Evolutionary conservation across 2,113 vertebrate species (phyloP), one percentile per base, ranked within the genome.

Genomic region (Nymphicus hollandicus): DNA sequence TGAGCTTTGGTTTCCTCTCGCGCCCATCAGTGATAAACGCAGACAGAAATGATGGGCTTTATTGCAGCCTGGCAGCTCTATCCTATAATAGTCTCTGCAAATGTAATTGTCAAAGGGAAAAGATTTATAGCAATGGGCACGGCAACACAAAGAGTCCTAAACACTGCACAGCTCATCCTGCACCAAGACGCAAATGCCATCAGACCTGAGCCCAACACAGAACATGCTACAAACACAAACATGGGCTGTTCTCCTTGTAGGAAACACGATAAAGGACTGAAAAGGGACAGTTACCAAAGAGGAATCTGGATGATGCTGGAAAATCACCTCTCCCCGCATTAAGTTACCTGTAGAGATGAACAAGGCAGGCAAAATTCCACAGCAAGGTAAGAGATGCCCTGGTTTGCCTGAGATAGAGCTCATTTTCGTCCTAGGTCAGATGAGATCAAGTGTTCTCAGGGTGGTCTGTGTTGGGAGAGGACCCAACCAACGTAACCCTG

Each of bases 201-300:
- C 4, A 11, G 28, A 7, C 2, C 7, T 0, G 17, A 35, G 60
- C 13, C 39, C 53, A 39, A 13, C 33, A 17, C 4, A 27, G 33
- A 35, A 41, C 0, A 0, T 11, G 43, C 43, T 3, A 17, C 50
- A 17, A 5, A n/a, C 15, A 56, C 31, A 27, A 60, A 60, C 27
- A 29, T 0, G 1, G 15, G 35, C 58, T 8, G n/a, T 9, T 47
- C 63, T 17, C 14, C 37, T 27, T 7, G 12, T 5, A 27, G 31
- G 9, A n/a, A 41, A 11, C 10, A 29, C 14, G 10, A 46, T 27
- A 49, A 70, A 47, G 2, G 46, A 23, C 29, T 47, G 41, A 70
- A 71, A 43, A 6, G 11, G 6, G 5, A 33, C 71, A 41, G 41
- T 29, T 31, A 18, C 61, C 44, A 28, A 19, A n/a, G 39, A n/a